These are phyloP conservation scores for Malurus alboscapulatus DNA, from an alignment of 2,113 vertebrate genomes.

Conservation along the genomic window DNA sequence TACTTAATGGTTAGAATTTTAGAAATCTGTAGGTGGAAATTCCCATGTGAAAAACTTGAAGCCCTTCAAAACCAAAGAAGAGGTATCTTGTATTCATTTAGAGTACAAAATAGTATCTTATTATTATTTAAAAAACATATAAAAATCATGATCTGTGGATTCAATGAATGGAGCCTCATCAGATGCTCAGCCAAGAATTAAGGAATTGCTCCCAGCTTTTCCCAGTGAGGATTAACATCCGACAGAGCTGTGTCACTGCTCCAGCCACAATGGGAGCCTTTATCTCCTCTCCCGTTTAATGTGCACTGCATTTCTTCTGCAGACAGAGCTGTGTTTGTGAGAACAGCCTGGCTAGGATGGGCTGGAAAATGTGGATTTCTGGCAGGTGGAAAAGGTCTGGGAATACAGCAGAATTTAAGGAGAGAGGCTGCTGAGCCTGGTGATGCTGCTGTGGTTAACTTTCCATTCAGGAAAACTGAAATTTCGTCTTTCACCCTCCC, in stretches of 20 bases:
- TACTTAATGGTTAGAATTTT: neutral
- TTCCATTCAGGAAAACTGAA: neutral
- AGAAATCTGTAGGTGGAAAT: neutral
- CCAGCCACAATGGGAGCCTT: slow-evolving; percentile 10
- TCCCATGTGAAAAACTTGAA: neutral
- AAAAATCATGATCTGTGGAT: neutral
- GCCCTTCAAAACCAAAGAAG: neutral
- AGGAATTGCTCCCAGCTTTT: slow-evolving; percentile 38
- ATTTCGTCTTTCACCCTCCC: accelerated
- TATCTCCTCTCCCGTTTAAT: accelerated
- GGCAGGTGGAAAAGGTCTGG: neutral
- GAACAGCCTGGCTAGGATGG: neutral
- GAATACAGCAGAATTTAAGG: neutral
- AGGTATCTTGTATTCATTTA: neutral
- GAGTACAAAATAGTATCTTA: neutral
- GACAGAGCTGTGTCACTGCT: neutral
- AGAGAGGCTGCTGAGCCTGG: neutral
- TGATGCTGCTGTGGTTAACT: neutral
- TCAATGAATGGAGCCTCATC: neutral
- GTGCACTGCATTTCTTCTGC: neutral
- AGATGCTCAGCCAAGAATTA: neutral
- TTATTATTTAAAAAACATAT: neutral
- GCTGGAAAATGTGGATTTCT: accelerated
- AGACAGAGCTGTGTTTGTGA: neutral
- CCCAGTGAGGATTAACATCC: slow-evolving; percentile 6